Percentiles rank a stretch among this genome's conserved stretches.
These are phyloP conservation scores for Papilio protenor DNA, from an alignment of 2,888 invertebrate genomes.

Conservation along the genomic window DNA sequence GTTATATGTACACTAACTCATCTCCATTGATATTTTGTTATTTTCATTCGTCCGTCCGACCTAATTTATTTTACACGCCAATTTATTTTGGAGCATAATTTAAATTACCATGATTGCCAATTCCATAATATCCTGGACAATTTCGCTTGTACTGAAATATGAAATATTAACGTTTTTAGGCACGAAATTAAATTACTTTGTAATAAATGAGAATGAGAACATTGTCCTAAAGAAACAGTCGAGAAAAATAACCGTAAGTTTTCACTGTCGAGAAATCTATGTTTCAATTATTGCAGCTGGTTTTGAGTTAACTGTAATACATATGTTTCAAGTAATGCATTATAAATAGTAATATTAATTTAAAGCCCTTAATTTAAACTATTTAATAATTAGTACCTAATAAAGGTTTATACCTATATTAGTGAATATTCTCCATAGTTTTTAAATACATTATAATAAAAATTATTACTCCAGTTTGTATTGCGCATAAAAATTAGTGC, in stretches of 20 bases:
- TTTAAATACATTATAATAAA: conserved; percentile 23
- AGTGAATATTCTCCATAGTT: background rate
- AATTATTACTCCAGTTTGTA: conserved; percentile 15
- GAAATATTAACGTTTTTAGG: background rate
- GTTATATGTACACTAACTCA: background rate
- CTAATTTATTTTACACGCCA: conserved; percentile 23
- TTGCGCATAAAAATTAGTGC: conserved; percentile 37
- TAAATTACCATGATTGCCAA: conserved; percentile 37
- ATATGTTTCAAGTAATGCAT: too few relatives aligned
- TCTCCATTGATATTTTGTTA: background rate
- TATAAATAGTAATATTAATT: too few relatives aligned
- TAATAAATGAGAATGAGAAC: background rate
- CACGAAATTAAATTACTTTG: background rate
- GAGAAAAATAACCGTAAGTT: too few relatives aligned
- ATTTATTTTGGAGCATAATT: conserved; percentile 26
- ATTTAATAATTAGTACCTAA: too few relatives aligned
- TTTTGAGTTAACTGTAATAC: too few relatives aligned
- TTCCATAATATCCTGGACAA: conserved; percentile 29
- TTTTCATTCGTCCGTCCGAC: conserved; percentile 10
- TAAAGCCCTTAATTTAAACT: too few relatives aligned
- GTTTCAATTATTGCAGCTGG: too few relatives aligned
- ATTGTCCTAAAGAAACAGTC: background rate
- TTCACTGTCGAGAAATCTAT: too few relatives aligned
- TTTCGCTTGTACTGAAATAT: conserved; percentile 6
- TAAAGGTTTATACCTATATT: too few relatives aligned